Percentiles rank a stretch among this genome's conserved stretches.
Conservation (phyloP, 1,140 invertebrate species). For the Platyscapa corneri region DNA sequence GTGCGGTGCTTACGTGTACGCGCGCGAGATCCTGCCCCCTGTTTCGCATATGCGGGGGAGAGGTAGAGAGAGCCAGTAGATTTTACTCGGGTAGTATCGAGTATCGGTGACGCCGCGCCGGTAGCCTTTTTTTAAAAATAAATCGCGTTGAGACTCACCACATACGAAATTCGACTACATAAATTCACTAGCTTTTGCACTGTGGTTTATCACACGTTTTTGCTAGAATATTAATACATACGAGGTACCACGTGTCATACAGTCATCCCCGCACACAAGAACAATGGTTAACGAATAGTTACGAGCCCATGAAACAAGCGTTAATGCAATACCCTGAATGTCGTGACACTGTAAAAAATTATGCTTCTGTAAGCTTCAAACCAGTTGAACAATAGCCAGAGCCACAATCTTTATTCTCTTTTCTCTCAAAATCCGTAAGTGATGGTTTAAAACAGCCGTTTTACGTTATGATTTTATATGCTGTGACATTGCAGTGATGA, state of each 20-base stretch:
- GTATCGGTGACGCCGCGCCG: slow-evolving; percentile 18
- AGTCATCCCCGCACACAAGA: too few species aligned
- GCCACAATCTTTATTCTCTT: background rate
- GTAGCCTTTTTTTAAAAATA: background rate
- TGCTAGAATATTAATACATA: too few species aligned
- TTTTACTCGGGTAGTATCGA: background rate
- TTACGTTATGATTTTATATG: background rate
- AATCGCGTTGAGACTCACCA: slow-evolving; percentile 14
- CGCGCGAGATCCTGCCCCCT: background rate
- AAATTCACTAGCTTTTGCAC: background rate
- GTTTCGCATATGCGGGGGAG: background rate
- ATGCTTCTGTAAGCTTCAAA: too few species aligned
- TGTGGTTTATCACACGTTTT: background rate
- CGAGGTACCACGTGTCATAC: too few species aligned
- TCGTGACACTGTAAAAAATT: too few species aligned
- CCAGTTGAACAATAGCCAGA: background rate
- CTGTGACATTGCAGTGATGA: background rate
- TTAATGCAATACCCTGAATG: too few species aligned
- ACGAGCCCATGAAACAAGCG: too few species aligned
- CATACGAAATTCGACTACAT: background rate
- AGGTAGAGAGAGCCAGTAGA: background rate
- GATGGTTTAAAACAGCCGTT: background rate
- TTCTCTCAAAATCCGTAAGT: background rate
- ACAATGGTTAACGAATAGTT: too few species aligned
- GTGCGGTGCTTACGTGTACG: slow-evolving; percentile 42